A percentile compares a stretch with the other conserved stretches of the same genome.
Conservation (phyloP, 1,140 invertebrate genomes). For the Bombus terrestris region DNA sequence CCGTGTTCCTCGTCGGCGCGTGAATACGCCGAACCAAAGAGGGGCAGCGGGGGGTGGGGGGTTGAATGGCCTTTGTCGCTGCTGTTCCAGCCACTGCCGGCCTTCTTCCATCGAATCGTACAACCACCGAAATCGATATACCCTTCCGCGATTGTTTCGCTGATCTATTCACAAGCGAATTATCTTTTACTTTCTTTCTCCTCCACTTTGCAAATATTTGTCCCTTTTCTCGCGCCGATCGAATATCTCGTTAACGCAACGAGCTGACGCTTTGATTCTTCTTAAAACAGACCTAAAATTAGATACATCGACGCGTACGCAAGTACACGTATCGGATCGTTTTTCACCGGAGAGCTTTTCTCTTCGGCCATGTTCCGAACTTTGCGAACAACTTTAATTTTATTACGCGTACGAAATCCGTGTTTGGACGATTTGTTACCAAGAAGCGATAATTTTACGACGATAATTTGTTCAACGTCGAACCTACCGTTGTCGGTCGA, state of each 20-base stretch:
- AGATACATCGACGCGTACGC: fast-evolving
- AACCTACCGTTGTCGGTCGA: too few species aligned
- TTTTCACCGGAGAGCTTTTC: fast-evolving
- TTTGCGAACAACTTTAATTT: fast-evolving
- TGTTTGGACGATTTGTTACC: fast-evolving
- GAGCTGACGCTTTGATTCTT: too few species aligned
- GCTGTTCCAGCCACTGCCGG: not conserved
- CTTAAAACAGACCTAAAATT: fast-evolving
- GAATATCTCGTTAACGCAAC: fast-evolving
- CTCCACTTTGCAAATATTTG: not conserved
- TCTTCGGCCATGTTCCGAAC: fast-evolving
- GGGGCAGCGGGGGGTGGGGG: not conserved
- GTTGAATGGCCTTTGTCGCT: conserved; percentile 20
- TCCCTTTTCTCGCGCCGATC: too few species aligned
- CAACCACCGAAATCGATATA: conserved; percentile 16
- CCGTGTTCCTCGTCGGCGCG: conserved; percentile 9
- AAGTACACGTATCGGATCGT: fast-evolving
- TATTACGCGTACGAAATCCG: fast-evolving
- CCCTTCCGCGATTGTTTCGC: not conserved
- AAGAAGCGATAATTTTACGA: too few species aligned
- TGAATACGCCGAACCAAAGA: not conserved
- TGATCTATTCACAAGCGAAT: not conserved
- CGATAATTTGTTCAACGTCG: too few species aligned
- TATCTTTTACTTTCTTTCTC: too few species aligned
- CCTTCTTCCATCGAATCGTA: conserved; percentile 11